A percentile compares a stretch with the other conserved stretches of the same genome.
These are phyloP conservation scores for Acanthopagrus latus DNA, from an alignment of 2,797 vertebrate genomes.

Conservation along the genomic window DNA sequence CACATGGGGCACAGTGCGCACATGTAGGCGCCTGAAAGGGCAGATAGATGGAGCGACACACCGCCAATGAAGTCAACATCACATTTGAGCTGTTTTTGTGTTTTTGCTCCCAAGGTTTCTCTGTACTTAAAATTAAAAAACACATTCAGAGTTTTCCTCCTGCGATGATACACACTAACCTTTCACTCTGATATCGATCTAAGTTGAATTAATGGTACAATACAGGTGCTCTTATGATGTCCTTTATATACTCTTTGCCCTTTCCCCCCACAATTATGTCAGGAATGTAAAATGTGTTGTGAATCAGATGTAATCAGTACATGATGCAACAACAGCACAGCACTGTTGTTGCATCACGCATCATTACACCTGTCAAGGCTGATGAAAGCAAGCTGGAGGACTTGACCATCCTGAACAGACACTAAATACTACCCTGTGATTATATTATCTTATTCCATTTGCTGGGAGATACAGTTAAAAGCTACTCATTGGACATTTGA, in stretches of 20 bases:
- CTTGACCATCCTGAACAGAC: neutral
- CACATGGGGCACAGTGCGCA: conserved; percentile 32
- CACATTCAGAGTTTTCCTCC: neutral
- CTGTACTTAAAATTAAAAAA: neutral
- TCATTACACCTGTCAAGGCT: conserved; percentile 3
- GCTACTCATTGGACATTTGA: neutral
- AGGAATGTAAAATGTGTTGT: neutral
- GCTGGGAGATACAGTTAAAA: neutral
- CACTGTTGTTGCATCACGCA: conserved; percentile 30
- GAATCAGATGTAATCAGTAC: neutral
- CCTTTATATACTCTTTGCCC: neutral
- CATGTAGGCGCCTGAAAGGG: conserved; percentile 7
- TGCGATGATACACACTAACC: neutral
- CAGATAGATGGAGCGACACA: conserved; percentile 12
- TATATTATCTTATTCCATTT: neutral
- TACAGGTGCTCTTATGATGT: no score
- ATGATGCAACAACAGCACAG: conserved; percentile 11
- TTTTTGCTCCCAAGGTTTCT: neutral
- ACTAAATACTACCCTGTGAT: neutral
- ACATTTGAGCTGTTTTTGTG: conserved; percentile 1
- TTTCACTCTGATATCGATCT: neutral
- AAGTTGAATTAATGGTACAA: neutral
- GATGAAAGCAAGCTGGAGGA: neutral
- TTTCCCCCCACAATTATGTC: neutral
- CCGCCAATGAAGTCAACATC: neutral